These are phyloP conservation scores for Nyctibius bracteatus DNA, from an alignment of 2,113 vertebrate genomes.

Conservation along the genomic window DNA sequence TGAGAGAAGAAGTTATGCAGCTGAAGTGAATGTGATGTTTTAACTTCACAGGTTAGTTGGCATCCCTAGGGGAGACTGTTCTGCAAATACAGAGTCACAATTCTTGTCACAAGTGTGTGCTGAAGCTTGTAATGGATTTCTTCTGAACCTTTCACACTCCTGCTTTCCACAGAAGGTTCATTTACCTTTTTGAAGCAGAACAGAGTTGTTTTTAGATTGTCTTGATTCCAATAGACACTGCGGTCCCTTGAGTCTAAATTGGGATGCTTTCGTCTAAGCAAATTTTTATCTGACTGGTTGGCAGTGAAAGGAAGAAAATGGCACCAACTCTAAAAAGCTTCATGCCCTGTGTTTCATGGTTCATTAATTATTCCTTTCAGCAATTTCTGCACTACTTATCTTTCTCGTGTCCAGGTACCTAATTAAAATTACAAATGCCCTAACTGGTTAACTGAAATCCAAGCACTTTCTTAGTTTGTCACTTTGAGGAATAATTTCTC, in stretches of 20 bases:
- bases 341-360: neutral
- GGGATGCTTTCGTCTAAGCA: conserved; percentile 56
- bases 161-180: conserved; percentile 75
- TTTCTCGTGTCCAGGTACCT: conserved; percentile 15
- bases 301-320: conserved; percentile 42
- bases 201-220: conserved; percentile 74
- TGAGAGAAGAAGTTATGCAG: neutral
- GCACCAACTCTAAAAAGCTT: neutral
- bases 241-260: conserved; percentile 51
- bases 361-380: conserved; percentile 61
- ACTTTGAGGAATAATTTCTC: neutral
- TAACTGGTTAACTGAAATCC: neutral
- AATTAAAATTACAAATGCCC: conserved; percentile 42
- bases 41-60: conserved; percentile 23
- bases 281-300: conserved; percentile 63
- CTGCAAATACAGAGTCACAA: conserved; percentile 62
- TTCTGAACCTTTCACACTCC: conserved; percentile 77
- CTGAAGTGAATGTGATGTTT: conserved; percentile 22
- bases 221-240: conserved; percentile 63
- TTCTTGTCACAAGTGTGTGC: conserved; percentile 71
- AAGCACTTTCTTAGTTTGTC: neutral
- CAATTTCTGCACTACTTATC: conserved; percentile 47
- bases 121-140: conserved; percentile 78
- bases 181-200: conserved; percentile 77
- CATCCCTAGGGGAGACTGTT: conserved; percentile 18